Conservation (phyloP, 2,888 invertebrate genomes). For the Cordylochernes scorpioides region DNA sequence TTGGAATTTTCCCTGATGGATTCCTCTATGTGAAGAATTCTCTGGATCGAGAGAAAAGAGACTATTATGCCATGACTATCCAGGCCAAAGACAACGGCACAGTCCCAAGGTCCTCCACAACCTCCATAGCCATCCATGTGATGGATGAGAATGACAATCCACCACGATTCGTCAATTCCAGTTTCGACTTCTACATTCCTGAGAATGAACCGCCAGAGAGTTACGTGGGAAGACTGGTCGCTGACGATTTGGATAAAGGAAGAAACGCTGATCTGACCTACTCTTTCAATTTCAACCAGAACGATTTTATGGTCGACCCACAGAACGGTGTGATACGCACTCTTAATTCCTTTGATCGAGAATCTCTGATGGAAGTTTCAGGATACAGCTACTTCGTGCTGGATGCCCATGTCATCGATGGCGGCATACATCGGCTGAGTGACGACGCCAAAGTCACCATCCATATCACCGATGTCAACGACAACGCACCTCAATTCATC, state of each 20-base stretch:
- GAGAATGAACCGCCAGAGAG: conserved; percentile 68
- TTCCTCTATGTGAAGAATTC: conserved; percentile 57
- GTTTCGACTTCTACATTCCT: conserved; percentile 62
- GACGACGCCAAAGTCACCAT: conserved; percentile 69
- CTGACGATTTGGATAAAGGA: conserved; percentile 66
- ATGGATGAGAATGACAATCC: conserved; percentile 89
- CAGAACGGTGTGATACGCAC: conserved; percentile 73
- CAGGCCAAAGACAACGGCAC: conserved; percentile 51
- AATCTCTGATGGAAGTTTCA: conserved; percentile 44
- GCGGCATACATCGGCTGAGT: conserved; percentile 38
- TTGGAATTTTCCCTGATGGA: conserved; percentile 86
- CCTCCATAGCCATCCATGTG: conserved; percentile 70
- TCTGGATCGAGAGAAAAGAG: conserved; percentile 63
- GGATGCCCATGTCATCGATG: conserved; percentile 61
- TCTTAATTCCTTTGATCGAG: conserved; percentile 58
- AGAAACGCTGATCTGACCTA: conserved; percentile 69
- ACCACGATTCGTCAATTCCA: conserved; percentile 65
- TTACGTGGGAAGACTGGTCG: conserved; percentile 69
- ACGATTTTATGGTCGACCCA: conserved; percentile 55
- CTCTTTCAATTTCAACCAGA: conserved; percentile 31
- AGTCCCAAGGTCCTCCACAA: conserved; percentile 44
- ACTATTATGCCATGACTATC: conserved; percentile 67
- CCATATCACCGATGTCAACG: conserved; percentile 66
- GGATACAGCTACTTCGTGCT: conserved; percentile 52
- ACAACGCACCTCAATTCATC: conserved; percentile 45